Percentiles rank a stretch among this genome's conserved stretches.
These are phyloP conservation scores for Brenthis daphne DNA, from an alignment of 2,888 invertebrate genomes.

Conservation along the genomic window DNA sequence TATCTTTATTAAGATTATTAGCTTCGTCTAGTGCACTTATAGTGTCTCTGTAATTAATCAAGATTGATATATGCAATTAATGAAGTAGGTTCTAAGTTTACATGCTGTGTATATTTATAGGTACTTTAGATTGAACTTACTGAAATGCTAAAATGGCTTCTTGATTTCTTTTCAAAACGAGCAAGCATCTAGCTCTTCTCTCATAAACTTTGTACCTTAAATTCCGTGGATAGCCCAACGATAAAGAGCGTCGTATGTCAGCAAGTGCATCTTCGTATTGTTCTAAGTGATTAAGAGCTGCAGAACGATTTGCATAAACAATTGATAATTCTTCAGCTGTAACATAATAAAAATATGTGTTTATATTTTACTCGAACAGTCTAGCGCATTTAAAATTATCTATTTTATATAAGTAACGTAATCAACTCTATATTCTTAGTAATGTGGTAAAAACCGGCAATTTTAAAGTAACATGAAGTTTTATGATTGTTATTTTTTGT, in stretches of 20 bases:
- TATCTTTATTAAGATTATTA: slow-evolving; percentile 82
- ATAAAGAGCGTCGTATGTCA: slow-evolving; percentile 87
- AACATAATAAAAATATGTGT: slow-evolving; percentile 31
- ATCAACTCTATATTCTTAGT: no score
- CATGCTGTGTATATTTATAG: background rate
- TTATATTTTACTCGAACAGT: no score
- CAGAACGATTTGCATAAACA: slow-evolving; percentile 90
- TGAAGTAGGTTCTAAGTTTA: background rate
- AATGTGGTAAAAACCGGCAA: no score
- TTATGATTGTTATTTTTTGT: background rate
- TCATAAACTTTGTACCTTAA: slow-evolving; percentile 89
- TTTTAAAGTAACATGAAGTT: no score
- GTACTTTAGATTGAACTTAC: slow-evolving; percentile 51
- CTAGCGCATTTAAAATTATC: no score
- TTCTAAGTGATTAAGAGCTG: slow-evolving; percentile 88
- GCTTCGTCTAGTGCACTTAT: slow-evolving; percentile 86
- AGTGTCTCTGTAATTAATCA: slow-evolving; percentile 76
- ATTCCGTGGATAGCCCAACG: slow-evolving; percentile 86
- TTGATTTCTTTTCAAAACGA: slow-evolving; percentile 85
- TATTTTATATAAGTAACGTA: no score
- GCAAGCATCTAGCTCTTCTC: slow-evolving; percentile 86
- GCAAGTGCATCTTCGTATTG: slow-evolving; percentile 85
- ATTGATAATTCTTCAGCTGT: slow-evolving; percentile 85
- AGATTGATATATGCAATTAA: slow-evolving; percentile 1
- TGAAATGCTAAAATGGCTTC: slow-evolving; percentile 85